Conservation (phyloP, 2,113 vertebrate species). For the Aldabrachelys gigantea region DNA sequence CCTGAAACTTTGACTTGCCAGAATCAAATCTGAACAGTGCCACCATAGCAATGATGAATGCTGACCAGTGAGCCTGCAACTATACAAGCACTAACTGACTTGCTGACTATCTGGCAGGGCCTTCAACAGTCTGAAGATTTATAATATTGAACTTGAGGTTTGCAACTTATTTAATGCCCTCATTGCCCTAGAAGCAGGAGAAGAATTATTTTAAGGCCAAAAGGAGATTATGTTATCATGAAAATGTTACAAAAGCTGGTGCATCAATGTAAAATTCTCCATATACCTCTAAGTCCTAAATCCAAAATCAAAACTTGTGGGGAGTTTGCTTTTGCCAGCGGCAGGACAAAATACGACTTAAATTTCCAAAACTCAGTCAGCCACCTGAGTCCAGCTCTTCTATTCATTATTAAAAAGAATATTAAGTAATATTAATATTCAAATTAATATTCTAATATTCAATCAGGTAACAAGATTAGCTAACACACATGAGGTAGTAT, state of each 20-base stretch:
- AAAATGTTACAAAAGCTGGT: background rate
- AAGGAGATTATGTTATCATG: background rate
- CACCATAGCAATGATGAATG: fast-evolving
- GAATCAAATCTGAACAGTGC: background rate
- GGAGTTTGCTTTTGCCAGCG: background rate
- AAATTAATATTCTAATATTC: too few species aligned
- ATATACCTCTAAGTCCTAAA: conserved; percentile 18
- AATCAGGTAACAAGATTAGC: too few species aligned
- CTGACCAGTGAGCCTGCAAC: background rate
- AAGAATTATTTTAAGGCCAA: background rate
- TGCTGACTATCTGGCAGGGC: background rate
- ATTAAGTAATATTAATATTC: too few species aligned
- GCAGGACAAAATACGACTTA: background rate
- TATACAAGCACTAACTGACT: too few species aligned
- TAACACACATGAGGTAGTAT: too few species aligned
- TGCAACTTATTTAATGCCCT: background rate
- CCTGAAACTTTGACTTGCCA: background rate
- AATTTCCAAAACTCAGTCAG: background rate
- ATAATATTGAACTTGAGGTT: fast-evolving
- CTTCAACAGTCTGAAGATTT: background rate
- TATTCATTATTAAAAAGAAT: background rate
- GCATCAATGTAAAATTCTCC: background rate
- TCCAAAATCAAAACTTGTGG: conserved; percentile 47
- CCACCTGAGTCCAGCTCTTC: background rate
- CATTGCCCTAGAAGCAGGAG: background rate